Conservation (phyloP, 1,140 invertebrate genomes). For the Aphelinus certus region DNA sequence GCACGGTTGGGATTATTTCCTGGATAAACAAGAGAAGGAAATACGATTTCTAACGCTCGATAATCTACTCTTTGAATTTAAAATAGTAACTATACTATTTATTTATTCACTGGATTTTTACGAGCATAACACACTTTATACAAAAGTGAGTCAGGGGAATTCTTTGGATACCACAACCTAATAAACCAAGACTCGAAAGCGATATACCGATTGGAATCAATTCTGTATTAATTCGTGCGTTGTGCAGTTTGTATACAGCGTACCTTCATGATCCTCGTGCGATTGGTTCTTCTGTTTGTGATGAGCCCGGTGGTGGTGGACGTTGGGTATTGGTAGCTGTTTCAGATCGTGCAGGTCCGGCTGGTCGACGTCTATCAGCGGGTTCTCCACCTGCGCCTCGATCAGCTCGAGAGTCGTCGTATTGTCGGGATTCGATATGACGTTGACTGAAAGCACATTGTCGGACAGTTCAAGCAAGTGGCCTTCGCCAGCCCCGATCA, state of each 20-base stretch:
- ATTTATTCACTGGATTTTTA: too few species aligned
- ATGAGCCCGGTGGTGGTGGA: constrained; percentile 56
- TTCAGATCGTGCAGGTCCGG: constrained; percentile 58
- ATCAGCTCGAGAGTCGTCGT: constrained; percentile 64
- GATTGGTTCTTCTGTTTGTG: constrained; percentile 57
- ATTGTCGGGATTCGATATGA: constrained; percentile 64
- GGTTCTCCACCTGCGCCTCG: constrained; percentile 67
- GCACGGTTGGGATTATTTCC: too few species aligned
- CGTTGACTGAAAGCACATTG: constrained; percentile 60
- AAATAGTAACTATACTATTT: too few species aligned
- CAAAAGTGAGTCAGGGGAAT: too few species aligned
- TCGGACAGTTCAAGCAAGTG: too few species aligned
- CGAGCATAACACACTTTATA: too few species aligned
- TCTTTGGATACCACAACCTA: too few species aligned
- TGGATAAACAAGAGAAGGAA: too few species aligned
- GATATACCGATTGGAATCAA: constrained; percentile 35
- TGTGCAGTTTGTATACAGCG: constrained; percentile 38
- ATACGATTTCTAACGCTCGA: too few species aligned
- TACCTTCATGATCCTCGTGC: constrained; percentile 57
- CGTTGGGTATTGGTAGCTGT: constrained; percentile 55
- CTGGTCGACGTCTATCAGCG: constrained; percentile 62
- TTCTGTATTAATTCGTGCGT: constrained; percentile 20
- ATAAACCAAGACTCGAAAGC: background rate
- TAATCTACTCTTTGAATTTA: too few species aligned
- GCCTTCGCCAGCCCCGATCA: too few species aligned